Conservation (phyloP, 1,140 invertebrate species). For the Aphidius gifuensis region DNA sequence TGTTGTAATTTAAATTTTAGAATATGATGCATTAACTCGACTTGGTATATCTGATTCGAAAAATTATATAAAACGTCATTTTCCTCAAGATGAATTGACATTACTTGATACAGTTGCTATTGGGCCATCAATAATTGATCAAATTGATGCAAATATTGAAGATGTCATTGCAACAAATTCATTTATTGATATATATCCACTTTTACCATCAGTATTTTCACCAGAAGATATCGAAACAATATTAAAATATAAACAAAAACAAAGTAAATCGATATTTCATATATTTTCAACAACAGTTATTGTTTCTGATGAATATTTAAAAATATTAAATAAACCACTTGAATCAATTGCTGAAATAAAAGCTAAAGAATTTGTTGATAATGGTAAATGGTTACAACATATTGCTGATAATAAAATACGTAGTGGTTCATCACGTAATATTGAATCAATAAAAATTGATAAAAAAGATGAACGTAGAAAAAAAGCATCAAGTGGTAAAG, state of each 20-base stretch:
- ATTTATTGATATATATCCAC: constrained; percentile 76
- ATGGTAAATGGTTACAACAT: constrained; percentile 58
- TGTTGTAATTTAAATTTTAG: constrained; percentile 50
- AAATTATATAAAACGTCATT: constrained; percentile 75
- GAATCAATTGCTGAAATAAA: constrained; percentile 67
- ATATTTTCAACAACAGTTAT: constrained; percentile 44
- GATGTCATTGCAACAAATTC: constrained; percentile 73
- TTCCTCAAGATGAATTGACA: constrained; percentile 69
- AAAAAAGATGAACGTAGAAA: constrained; percentile 85
- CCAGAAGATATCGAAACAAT: constrained; percentile 73
- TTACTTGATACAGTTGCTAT: constrained; percentile 77
- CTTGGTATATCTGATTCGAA: constrained; percentile 86
- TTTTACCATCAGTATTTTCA: constrained; percentile 78
- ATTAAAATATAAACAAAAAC: constrained; percentile 64
- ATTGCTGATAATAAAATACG: constrained; percentile 48
- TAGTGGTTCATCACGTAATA: constrained; percentile 39
- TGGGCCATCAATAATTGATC: constrained; percentile 70
- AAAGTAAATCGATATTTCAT: constrained; percentile 40
- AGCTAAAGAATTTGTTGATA: constrained; percentile 69
- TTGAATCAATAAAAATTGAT: constrained; percentile 50
- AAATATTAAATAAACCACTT: constrained; percentile 68
- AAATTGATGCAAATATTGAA: constrained; percentile 80
- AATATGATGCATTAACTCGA: constrained; percentile 85
- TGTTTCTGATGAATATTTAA: constrained; percentile 61
- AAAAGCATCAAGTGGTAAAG: constrained; percentile 81